Base-by-base conservation (phyloP, 2,888 invertebrate genomes). In the Meandrusa payeni region DNA sequence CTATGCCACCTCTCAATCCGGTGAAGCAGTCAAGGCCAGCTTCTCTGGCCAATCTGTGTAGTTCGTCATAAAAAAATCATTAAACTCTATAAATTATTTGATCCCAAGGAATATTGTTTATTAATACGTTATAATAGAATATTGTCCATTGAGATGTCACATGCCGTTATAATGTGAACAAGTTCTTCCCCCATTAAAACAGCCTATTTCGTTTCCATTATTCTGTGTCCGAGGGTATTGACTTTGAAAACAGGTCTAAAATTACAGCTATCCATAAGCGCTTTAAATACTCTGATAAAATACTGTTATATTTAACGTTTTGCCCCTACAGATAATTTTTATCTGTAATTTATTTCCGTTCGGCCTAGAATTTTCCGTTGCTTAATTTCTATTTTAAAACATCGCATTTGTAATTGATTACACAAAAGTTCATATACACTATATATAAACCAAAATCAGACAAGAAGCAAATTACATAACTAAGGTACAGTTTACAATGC, bases 161-260 rank as follows among this genome's bases (percentile, higher is more conserved):
- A 20, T n/a, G 20, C 19, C 11, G 24, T 37, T 19, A 19, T 28
- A 17, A 20, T 6, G 17, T 13, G 20, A 11, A 20, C 27, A 11
- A 13, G 7, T 12, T 7, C n/a, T 28, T 28, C 15, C 10, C 11
- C 22, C 10, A 22, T 20, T 37, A 26, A 10, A 26, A 38, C 24
- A 31, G 20, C 26, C 26, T 32, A 31, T 15, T 38, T 26, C 26
- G 24, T 28, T 41, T 36, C n/a, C 24, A 33, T 47, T 40, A 41
- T 47, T 51, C 52, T 41, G 41, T 45, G 56, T 66, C 69, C 54
- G 63, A 71, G 78, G 73, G 68, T 76, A 62, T 76, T 74, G 79
- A 77, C 79, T 73, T 55, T 51, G 33, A 46, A 64, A 77, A 75
- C 75, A 54, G 64, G 75, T 73, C 53, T 46, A 23, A 13, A 34